Conservation (phyloP, 2,888 invertebrate genomes). For the Troilus luridus region DNA sequence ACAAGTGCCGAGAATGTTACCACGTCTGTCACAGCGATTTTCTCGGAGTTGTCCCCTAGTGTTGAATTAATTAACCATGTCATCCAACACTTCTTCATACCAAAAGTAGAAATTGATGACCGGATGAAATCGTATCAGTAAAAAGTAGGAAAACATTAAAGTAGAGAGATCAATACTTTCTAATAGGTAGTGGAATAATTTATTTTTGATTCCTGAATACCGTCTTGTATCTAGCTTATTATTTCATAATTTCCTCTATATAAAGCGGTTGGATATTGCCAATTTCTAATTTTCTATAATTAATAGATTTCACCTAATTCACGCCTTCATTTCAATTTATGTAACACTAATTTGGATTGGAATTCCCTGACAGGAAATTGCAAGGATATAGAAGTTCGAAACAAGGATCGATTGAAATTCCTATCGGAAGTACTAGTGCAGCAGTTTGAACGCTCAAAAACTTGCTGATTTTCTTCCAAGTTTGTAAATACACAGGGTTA, state of each 20-base stretch:
- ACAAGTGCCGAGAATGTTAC: background rate
- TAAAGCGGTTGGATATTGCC: background rate
- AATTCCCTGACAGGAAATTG: background rate
- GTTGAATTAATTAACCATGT: background rate
- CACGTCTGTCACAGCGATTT: background rate
- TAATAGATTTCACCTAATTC: background rate
- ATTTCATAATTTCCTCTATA: background rate
- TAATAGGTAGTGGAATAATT: background rate
- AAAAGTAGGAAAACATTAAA: background rate
- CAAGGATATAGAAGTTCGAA: background rate
- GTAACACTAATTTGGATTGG: background rate
- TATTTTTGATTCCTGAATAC: background rate
- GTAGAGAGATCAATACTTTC: background rate
- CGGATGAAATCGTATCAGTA: background rate
- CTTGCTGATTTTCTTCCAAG: too few species aligned
- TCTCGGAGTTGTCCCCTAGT: background rate
- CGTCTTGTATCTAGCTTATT: background rate
- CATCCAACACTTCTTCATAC: background rate
- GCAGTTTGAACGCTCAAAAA: too few species aligned
- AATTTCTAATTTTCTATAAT: background rate
- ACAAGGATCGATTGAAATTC: background rate
- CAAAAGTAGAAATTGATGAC: background rate
- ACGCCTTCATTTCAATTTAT: background rate
- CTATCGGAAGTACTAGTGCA: background rate
- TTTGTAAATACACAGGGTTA: too few species aligned